Percentiles rank a stretch among this genome's conserved stretches.
These are phyloP conservation scores for Sacculina carcini DNA, from an alignment of 2,888 invertebrate species.

Conservation along the genomic window DNA sequence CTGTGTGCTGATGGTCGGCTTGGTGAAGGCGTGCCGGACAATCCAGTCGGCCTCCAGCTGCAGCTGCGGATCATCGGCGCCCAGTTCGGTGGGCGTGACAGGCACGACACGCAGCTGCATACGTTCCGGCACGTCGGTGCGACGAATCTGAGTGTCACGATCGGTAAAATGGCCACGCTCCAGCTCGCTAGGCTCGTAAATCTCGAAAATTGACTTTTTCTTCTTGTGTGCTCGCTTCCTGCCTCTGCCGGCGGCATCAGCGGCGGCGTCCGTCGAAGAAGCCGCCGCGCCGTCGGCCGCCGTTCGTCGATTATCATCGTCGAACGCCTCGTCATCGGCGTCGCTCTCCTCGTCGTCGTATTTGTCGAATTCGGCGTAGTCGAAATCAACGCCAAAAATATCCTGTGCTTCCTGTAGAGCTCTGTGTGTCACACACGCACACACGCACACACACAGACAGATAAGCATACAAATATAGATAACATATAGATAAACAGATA, in stretches of 20 bases:
- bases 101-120: constrained; percentile 74
- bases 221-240: too few relatives aligned
- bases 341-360: constrained; percentile 62
- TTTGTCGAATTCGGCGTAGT: constrained; percentile 66
- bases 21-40: constrained; percentile 71
- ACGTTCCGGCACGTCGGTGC: constrained; percentile 66
- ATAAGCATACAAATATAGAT: too few relatives aligned
- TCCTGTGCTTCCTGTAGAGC: constrained; percentile 93
- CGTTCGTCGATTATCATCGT: constrained; percentile 48
- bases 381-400: constrained; percentile 97
- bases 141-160: constrained; percentile 64
- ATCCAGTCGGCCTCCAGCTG: constrained; percentile 95
- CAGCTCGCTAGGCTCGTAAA: constrained; percentile 90
- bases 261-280: not conserved
- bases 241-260: constrained; percentile 43
- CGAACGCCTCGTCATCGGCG: constrained; percentile 45
- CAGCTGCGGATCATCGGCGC: constrained; percentile 49
- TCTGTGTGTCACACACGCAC: constrained; percentile 21
- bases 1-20: constrained; percentile 53
- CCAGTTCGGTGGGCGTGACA: constrained; percentile 33
- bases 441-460: too few relatives aligned
- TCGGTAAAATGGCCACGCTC: constrained; percentile 89
- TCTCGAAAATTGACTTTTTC: constrained; percentile 65
- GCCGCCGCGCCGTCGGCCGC: too few relatives aligned
- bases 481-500: constrained; percentile 1